phyloP scores from a whole-genome alignment of 2,113 vertebrate species.

The Indicator indicator region DNA sequence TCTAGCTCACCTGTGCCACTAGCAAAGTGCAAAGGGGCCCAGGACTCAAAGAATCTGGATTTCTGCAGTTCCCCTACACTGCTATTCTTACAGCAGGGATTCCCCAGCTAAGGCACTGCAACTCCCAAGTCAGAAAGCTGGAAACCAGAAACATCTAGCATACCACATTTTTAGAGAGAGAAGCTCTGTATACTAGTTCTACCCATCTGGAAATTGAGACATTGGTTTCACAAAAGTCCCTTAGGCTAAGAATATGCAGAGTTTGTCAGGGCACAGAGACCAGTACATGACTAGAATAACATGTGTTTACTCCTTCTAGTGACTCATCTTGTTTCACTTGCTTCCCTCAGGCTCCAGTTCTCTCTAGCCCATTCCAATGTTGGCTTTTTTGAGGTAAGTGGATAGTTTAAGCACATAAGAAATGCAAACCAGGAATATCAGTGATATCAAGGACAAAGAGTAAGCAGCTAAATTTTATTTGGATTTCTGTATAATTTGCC shows the following conservation, averaged over 20 bases:
- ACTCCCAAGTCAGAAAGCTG: neutral
- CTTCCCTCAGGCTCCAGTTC: conserved; percentile 70
- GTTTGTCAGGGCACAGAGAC: neutral
- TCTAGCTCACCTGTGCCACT: neutral
- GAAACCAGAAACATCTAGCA: neutral
- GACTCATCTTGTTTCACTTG: neutral
- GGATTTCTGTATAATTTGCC: neutral
- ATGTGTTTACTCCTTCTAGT: neutral
- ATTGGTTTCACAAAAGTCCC: neutral
- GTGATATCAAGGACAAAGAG: neutral
- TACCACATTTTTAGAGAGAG: neutral
- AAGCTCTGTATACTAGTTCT: neutral
- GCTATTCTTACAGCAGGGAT: neutral
- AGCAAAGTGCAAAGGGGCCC: neutral
- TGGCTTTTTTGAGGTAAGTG: conserved; percentile 67
- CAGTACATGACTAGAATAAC: neutral
- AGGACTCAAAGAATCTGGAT: neutral
- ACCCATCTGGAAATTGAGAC: neutral
- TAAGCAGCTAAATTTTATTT: neutral
- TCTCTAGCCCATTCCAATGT: conserved; percentile 64
- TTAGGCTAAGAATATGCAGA: neutral
- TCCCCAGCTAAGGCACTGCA: neutral
- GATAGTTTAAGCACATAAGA: neutral
- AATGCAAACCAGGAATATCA: neutral
- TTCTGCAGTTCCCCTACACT: neutral